phyloP scores from a whole-genome alignment of 2,797 vertebrate genomes.

The Sus cebifrons region DNA sequence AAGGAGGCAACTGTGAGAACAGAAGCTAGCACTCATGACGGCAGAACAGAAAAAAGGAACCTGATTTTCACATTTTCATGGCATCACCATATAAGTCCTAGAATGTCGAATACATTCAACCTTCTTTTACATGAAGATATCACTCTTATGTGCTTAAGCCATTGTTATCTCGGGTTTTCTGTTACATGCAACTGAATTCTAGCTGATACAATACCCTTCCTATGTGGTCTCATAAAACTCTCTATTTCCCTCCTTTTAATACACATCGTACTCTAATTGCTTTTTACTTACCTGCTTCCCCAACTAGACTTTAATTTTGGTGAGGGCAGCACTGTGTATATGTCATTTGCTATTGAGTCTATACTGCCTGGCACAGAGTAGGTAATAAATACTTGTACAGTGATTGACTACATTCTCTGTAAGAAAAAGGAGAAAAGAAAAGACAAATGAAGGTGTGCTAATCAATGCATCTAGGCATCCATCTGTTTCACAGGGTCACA shows the following conservation, averaged over 20 bases:
- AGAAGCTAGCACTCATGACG: neutral
- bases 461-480: neutral
- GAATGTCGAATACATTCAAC: neutral
- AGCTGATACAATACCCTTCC: neutral
- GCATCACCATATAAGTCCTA: neutral
- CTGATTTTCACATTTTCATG: neutral
- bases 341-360: neutral
- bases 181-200: neutral
- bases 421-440: slow-evolving; percentile 32
- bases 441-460: slow-evolving; percentile 34
- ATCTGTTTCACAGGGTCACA: neutral
- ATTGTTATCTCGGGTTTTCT: neutral
- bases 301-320: neutral
- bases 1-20: neutral
- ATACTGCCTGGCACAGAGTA: neutral
- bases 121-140: neutral
- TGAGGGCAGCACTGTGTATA: neutral
- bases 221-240: neutral
- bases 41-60: slow-evolving; percentile 26
- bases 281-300: slow-evolving; percentile 5
- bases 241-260: neutral
- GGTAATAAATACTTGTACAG: neutral
- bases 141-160: neutral
- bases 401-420: neutral
- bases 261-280: neutral